These are phyloP conservation scores for Labroides dimidiatus DNA, from an alignment of 2,797 vertebrate species.

Conservation along the genomic window DNA sequence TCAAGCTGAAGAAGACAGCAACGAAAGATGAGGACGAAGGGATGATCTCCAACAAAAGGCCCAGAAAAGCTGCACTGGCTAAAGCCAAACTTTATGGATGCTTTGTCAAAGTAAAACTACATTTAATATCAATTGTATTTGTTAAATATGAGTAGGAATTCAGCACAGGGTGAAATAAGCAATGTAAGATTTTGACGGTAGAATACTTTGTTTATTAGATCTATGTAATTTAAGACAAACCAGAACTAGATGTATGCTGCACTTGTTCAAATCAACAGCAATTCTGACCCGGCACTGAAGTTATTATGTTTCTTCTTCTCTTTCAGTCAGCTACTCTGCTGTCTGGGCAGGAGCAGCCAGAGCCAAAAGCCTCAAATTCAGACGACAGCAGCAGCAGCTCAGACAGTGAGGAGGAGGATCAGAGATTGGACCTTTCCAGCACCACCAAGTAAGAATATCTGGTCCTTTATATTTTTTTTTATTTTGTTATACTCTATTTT, in stretches of 20 bases:
- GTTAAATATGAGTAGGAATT: neutral
- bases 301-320: neutral
- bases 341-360: slow-evolving; percentile 80
- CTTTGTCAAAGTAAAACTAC: slow-evolving; percentile 90
- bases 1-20: slow-evolving; percentile 78
- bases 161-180: too few species aligned
- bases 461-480: neutral
- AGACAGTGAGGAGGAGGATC: slow-evolving; percentile 80
- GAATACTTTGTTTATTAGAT: too few species aligned
- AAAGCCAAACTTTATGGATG: slow-evolving; percentile 87
- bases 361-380: slow-evolving; percentile 46
- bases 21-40: slow-evolving; percentile 65
- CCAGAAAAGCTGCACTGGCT: slow-evolving; percentile 67
- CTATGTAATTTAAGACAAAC: too few species aligned
- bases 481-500: neutral
- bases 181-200: too few species aligned
- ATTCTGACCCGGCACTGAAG: neutral
- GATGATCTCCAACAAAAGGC: slow-evolving; percentile 86
- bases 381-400: slow-evolving; percentile 78
- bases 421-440: slow-evolving; percentile 86
- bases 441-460: slow-evolving; percentile 79
- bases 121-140: neutral
- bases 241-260: too few species aligned
- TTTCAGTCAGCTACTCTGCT: slow-evolving; percentile 87
- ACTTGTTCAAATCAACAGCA: too few species aligned